phyloP scores from a whole-genome alignment of 1,140 invertebrate species.

The Tribolium madens region DNA sequence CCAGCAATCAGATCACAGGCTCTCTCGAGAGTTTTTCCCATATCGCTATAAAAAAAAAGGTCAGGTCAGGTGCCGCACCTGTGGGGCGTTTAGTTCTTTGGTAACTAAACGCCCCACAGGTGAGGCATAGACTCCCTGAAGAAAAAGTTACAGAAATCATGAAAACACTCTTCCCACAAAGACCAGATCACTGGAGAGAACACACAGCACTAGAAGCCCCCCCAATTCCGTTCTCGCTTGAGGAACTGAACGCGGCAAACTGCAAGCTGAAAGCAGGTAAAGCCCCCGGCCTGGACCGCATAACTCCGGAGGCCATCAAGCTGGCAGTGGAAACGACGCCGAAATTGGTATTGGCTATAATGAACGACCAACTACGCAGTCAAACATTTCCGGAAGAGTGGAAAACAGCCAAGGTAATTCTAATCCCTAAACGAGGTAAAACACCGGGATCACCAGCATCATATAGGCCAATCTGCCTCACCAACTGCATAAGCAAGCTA shows the following conservation, averaged over 20 bases:
- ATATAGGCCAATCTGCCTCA: not conserved
- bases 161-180: too few relatives aligned
- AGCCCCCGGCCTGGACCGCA: conserved; percentile 47
- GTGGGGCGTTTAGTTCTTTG: too few relatives aligned
- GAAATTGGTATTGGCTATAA: conserved; percentile 34
- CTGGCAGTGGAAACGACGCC: not conserved
- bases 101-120: too few relatives aligned
- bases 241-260: conserved; percentile 36
- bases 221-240: conserved; percentile 25
- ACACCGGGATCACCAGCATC: not conserved
- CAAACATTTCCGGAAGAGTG: conserved; percentile 42
- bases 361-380: conserved; percentile 28
- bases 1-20: too few relatives aligned
- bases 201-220: too few relatives aligned
- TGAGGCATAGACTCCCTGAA: too few relatives aligned
- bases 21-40: too few relatives aligned
- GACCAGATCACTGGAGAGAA: too few relatives aligned
- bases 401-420: conserved; percentile 41
- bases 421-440: conserved; percentile 42
- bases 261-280: conserved; percentile 44
- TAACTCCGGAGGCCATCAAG: conserved; percentile 43
- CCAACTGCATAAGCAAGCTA: not conserved
- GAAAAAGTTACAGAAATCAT: too few relatives aligned
- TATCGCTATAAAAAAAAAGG: too few relatives aligned
- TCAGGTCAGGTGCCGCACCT: too few relatives aligned